These are phyloP conservation scores for Ernsta delagoae DNA, from an alignment of 2,888 invertebrate species.

Conservation along the genomic window DNA sequence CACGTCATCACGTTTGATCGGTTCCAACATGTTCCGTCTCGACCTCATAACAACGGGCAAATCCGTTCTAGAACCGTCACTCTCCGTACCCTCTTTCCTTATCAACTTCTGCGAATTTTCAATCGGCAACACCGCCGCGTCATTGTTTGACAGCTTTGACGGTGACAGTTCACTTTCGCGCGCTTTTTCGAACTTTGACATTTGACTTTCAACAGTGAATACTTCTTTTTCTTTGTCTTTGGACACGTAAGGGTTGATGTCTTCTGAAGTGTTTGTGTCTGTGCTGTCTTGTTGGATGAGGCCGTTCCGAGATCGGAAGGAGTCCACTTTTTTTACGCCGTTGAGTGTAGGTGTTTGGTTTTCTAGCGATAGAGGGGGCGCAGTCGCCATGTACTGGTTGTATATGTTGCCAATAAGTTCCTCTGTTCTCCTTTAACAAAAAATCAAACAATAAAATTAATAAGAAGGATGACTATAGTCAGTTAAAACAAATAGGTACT, in stretches of 20 bases:
- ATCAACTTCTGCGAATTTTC: conserved; percentile 41
- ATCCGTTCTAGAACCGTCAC: conserved; percentile 51
- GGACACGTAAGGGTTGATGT: conserved; percentile 66
- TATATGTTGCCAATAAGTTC: conserved; percentile 85
- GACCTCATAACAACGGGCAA: conserved; percentile 66
- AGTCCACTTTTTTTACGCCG: conserved; percentile 58
- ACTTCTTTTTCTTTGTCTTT: conserved; percentile 61
- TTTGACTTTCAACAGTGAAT: conserved; percentile 71
- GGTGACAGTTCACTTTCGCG: conserved; percentile 34
- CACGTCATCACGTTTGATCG: conserved; percentile 66
- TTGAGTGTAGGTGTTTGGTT: conserved; percentile 63
- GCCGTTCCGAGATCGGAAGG: conserved; percentile 56
- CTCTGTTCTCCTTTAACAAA: conserved; percentile 82
- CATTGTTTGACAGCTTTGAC: conserved; percentile 29
- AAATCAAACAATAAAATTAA: conserved; percentile 14
- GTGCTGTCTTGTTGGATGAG: conserved; percentile 68
- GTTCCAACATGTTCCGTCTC: conserved; percentile 73
- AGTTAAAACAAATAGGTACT: too few relatives aligned
- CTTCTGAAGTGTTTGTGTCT: conserved; percentile 73
- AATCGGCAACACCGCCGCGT: conserved; percentile 52
- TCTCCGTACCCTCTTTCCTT: conserved; percentile 44
- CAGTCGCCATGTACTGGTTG: conserved; percentile 78
- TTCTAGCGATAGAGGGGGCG: conserved; percentile 68
- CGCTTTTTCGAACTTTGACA: conserved; percentile 60
- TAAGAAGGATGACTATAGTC: too few relatives aligned